These are phyloP conservation scores for Epistrophella euchroma DNA, from an alignment of 2,888 invertebrate species.

Conservation along the genomic window DNA sequence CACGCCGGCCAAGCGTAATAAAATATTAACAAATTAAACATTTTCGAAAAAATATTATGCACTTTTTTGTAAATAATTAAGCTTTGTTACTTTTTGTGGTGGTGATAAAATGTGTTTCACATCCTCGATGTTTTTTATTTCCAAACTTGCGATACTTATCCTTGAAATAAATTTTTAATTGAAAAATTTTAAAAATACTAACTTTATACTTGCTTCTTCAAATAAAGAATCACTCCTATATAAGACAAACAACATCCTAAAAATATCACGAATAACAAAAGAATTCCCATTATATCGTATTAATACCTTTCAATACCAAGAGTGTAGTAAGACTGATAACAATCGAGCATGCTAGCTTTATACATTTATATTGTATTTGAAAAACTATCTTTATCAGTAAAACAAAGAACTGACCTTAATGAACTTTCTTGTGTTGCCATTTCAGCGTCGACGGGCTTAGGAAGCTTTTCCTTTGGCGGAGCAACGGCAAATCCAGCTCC, in stretches of 20 bases:
- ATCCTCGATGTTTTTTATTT: slow-evolving; percentile 76
- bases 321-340: slow-evolving; percentile 33
- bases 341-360: not conserved
- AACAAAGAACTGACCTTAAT: slow-evolving; percentile 41
- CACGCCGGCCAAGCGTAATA: slow-evolving; percentile 85
- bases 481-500: slow-evolving; percentile 78
- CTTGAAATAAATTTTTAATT: slow-evolving; percentile 57
- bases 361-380: not conserved
- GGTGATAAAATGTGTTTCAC: slow-evolving; percentile 76
- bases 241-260: slow-evolving; percentile 72
- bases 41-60: slow-evolving; percentile 64
- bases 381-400: slow-evolving; percentile 48
- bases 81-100: slow-evolving; percentile 52
- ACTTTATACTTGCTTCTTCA: slow-evolving; percentile 77
- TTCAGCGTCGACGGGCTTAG: slow-evolving; percentile 84
- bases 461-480: slow-evolving; percentile 81
- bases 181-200: not conserved
- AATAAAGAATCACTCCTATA: slow-evolving; percentile 76
- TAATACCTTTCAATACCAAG: slow-evolving; percentile 25
- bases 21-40: slow-evolving; percentile 57
- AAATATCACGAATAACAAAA: slow-evolving; percentile 56
- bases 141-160: slow-evolving; percentile 77
- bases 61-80: slow-evolving; percentile 77
- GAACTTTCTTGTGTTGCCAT: slow-evolving; percentile 43
- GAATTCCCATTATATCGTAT: slow-evolving; percentile 37